phyloP scores from a whole-genome alignment of 2,888 invertebrate species.

The Sturmia bella region DNA sequence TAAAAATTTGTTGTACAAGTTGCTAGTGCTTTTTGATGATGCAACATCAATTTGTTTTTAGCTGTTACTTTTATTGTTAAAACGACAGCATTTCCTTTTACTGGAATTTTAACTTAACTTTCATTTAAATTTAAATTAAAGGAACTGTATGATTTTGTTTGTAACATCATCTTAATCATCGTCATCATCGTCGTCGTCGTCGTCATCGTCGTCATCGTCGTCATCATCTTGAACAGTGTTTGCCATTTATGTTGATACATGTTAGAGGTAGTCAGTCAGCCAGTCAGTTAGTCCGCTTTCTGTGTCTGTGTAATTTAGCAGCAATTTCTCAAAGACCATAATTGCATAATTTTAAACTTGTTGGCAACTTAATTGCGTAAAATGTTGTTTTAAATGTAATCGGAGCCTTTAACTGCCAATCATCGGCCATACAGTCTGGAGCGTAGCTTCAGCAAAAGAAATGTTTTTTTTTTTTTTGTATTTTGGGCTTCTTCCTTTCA shows the following conservation, averaged over 20 bases:
- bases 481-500: constrained; percentile 13
- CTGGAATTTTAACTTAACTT: constrained; percentile 47
- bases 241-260: constrained; percentile 26
- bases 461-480: constrained; percentile 7
- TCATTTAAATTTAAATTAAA: constrained; percentile 61
- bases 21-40: neutral
- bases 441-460: neutral
- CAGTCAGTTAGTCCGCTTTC: constrained; percentile 4
- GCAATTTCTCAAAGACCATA: constrained; percentile 80
- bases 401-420: constrained; percentile 72
- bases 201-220: neutral
- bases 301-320: constrained; percentile 75
- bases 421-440: constrained; percentile 61
- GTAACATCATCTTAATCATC: neutral
- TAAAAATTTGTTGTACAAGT: neutral
- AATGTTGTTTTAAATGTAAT: constrained; percentile 71
- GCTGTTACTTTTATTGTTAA: constrained; percentile 40
- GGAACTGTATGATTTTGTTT: constrained; percentile 30
- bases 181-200: neutral
- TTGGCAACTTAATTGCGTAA: constrained; percentile 81
- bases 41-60: constrained; percentile 38
- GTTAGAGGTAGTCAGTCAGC: constrained; percentile 30
- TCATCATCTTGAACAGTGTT: constrained; percentile 19
- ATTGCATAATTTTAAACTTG: constrained; percentile 81
- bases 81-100: constrained; percentile 36